Evolutionary conservation across 2,113 vertebrate genomes (phyloP), one percentile per base, ranked within the genome.

Genomic region (Corydoras maculifer): DNA sequence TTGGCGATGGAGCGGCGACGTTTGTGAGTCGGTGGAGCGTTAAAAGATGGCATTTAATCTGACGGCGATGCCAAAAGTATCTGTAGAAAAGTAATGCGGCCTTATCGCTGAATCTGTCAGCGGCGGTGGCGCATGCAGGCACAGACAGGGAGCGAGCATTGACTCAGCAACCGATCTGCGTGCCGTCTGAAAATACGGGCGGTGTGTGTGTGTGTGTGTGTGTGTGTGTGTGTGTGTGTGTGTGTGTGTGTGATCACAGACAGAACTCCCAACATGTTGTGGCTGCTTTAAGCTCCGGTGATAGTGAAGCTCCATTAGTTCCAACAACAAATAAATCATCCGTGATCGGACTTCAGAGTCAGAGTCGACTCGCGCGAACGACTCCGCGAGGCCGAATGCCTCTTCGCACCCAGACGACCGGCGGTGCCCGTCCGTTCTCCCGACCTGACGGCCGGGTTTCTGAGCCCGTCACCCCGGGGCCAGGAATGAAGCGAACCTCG

Each of bases 131-230:
- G 51, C 64, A 74, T 77, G 69, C 64, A 74, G 78, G 78, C 30
- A 68, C 59, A 76, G 74, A 54, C 71, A 70, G 43, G 77, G 76
- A 73, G 79, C 70, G 48, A 70, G 51, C 58, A 68, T 69, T 77
- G 76, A 77, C 60, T 74, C 70, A 79, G 70, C 69, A 50, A 57
- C 18, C 58, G 71, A 75, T 82, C 80, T 79, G 55, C 31, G 62
- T 51, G 15, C 49, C 4, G 51, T 68, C 61, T 51, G 69, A 75
- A 82, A 82, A 82, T 80, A 80, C 66, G 78, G 78, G 81, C n/a
- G 3, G 2, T 75, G 30, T 78, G 51, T 77, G 53, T 75, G 68
- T 70, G 12, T 65, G 43, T 63, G 14, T 69, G 54, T 68, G 58
- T 77, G 35, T 61, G 71, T 62, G 18, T 68, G 64, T 72, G 55